These are phyloP conservation scores for Heliconius sara DNA, from an alignment of 2,888 invertebrate species.

Conservation along the genomic window DNA sequence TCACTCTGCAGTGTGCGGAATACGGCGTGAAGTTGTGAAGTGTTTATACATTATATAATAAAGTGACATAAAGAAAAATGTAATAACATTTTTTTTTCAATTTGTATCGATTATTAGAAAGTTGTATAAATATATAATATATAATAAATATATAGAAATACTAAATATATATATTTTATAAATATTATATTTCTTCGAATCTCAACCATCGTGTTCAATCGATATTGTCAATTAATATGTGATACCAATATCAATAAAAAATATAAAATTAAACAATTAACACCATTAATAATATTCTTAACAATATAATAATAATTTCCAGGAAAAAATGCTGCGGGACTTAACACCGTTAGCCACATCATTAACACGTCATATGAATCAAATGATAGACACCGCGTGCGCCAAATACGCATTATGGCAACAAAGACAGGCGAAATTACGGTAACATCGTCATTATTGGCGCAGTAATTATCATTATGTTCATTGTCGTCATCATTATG, in stretches of 20 bases:
- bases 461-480: neutral
- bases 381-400: constrained; percentile 93
- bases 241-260: neutral
- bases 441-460: constrained; percentile 61
- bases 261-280: neutral
- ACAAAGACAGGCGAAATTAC: constrained; percentile 85
- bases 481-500: constrained; percentile 1
- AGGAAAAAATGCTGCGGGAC: constrained; percentile 93
- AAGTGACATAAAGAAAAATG: no score
- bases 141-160: no score
- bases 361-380: constrained; percentile 93
- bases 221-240: no score
- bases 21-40: no score
- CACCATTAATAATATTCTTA: neutral
- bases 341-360: constrained; percentile 91
- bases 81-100: no score
- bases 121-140: no score
- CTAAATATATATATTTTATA: no score
- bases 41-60: no score
- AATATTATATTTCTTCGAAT: no score
- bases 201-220: no score
- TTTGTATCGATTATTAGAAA: no score
- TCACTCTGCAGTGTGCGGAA: no score
- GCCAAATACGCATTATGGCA: constrained; percentile 95
- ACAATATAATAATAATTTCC: neutral